phyloP scores from a whole-genome alignment of 2,888 invertebrate species.

The Ormyrus pomaceus region DNA sequence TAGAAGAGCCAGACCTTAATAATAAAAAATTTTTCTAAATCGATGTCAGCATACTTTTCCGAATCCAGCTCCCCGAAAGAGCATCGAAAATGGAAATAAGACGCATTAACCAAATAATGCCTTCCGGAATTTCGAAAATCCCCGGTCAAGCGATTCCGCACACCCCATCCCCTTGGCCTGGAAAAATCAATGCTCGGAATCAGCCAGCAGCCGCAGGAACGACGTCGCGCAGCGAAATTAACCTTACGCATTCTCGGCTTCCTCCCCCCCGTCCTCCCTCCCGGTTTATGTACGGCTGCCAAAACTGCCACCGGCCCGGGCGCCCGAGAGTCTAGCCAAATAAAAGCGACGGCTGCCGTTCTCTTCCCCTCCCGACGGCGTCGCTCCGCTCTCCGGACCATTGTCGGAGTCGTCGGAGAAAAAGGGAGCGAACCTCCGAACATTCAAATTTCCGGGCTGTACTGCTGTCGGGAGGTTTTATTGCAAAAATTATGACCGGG shows the following conservation, averaged over 20 bases:
- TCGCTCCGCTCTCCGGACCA: conserved; percentile 7
- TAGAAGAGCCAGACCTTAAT: no score
- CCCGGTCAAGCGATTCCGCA: not conserved
- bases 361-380: not conserved
- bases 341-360: conserved; percentile 61
- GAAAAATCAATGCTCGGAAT: conserved; percentile 47
- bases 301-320: conserved; percentile 58
- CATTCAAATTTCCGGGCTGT: not conserved
- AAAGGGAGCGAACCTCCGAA: not conserved
- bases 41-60: no score
- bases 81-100: no score
- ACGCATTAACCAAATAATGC: no score
- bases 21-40: no score
- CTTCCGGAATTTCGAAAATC: no score
- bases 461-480: not conserved
- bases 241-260: conserved; percentile 17
- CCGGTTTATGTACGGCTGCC: conserved; percentile 12
- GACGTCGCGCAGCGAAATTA: conserved; percentile 22
- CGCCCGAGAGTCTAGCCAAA: conserved; percentile 72
- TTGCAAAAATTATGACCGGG: not conserved
- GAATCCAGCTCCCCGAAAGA: no score
- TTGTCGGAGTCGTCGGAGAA: conserved; percentile 11
- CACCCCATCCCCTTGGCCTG: not conserved
- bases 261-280: not conserved
- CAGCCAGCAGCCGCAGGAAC: not conserved